Evolutionary conservation across 2,888 invertebrate genomes (phyloP).

Genomic region (Anoplius nigerrimus): DNA sequence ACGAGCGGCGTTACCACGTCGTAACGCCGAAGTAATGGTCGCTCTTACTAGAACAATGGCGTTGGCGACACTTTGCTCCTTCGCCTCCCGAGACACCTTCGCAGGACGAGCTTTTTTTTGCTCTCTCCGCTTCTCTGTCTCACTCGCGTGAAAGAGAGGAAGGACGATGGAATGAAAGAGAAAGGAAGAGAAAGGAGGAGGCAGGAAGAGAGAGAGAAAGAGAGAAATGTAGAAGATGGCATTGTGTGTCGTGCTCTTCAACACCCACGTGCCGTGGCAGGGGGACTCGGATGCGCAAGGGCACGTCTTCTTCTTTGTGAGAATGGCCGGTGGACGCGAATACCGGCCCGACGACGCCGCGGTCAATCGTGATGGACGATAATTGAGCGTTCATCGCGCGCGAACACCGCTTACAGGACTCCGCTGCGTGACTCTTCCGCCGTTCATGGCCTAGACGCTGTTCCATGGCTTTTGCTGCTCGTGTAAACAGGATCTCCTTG

Average conservation of each 20-base stretch:
- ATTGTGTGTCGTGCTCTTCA: conserved; percentile 58
- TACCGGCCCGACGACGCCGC: conserved; percentile 1
- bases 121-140: conserved; percentile 3
- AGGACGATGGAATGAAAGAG: conserved; percentile 9
- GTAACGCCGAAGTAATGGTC: conserved; percentile 55
- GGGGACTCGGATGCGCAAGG: conserved; percentile 12
- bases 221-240: conserved; percentile 38
- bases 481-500: too few species aligned
- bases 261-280: conserved; percentile 56
- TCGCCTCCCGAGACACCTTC: conserved; percentile 35
- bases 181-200: conserved; percentile 25
- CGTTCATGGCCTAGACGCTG: too few species aligned
- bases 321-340: conserved; percentile 18
- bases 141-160: background rate
- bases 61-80: conserved; percentile 50
- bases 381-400: too few species aligned
- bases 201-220: conserved; percentile 21
- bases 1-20: conserved; percentile 61
- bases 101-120: conserved; percentile 38
- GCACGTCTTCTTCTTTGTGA: conserved; percentile 24
- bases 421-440: too few species aligned
- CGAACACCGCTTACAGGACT: too few species aligned
- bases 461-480: too few species aligned
- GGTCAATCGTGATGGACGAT: too few species aligned
- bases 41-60: conserved; percentile 60